Base-by-base conservation (phyloP, 1,140 invertebrate species). In the Vanessa atalanta region DNA sequence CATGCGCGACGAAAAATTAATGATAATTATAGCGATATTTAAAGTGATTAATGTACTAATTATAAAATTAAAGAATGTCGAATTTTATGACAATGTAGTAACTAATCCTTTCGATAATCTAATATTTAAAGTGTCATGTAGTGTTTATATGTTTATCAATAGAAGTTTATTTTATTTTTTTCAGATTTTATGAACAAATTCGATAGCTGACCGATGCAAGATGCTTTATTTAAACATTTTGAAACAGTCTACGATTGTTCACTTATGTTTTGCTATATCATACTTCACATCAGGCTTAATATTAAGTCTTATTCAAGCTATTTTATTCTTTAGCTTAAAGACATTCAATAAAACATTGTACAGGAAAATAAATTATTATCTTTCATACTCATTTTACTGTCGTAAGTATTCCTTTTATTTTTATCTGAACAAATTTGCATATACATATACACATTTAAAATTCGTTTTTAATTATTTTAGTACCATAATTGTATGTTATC, bases 241-340 rank as follows among this genome's bases (percentile, higher is more conserved):
- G 68, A 96, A 96, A 88, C 89, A 93, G 78, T 95, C 95, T 31
- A 93, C 94, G 63, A 81, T 95, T 63, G 90, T 96, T 70, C 97
- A 98, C 87, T 92, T 98, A 81, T 94, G 97, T 91, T 95, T 98
- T 86, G 96, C 96, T 65, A 97, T 98, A 84, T 96, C 96, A 69
- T 99, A 98, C 93, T 96, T 99, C 79, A 96, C 96, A 66, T 98
- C 97, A 66, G 98, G 98, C 65, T 86, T 99, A 72, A 95, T 98
- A 78, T 94, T 99, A 66, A 98, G 98, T 94, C 93, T 97, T 73
- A 87, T 96, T 78, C 97, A 98, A 93, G 94, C 94, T 74, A 83
- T 97, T 81, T 93, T 98, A 83, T 98, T 96, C 90, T 90, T 96
- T 80, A 94, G 94, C 72, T 83, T 98, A 47, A 95, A 95, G 85